Conservation (phyloP, 1,140 invertebrate species). For the Neodiprion fabricii region DNA sequence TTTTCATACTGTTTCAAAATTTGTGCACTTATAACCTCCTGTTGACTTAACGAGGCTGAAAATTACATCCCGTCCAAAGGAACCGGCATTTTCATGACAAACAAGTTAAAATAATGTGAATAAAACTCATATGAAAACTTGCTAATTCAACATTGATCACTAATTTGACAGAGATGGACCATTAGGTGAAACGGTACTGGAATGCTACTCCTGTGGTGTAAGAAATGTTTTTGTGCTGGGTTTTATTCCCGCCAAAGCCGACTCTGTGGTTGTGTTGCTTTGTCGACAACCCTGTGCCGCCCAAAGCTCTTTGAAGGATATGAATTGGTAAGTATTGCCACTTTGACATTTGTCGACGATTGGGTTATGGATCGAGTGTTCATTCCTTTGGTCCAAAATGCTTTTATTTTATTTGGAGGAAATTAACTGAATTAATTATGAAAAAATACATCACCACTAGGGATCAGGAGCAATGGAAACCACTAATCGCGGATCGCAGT, state of each 20-base stretch:
- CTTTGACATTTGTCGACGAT: neutral
- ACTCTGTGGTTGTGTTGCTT: conserved; percentile 97
- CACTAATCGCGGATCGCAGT: conserved; percentile 93
- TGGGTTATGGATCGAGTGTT: no score
- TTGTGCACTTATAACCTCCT: no score
- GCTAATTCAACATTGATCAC: neutral
- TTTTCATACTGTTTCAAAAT: no score
- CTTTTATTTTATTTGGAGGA: conserved; percentile 7
- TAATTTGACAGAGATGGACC: conserved; percentile 82
- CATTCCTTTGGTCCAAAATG: no score
- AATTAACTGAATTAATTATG: conserved; percentile 32
- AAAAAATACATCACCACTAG: conserved; percentile 35
- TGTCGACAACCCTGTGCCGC: conserved; percentile 98
- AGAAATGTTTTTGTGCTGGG: conserved; percentile 98
- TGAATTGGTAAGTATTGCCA: conserved; percentile 82
- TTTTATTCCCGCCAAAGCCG: conserved; percentile 98
- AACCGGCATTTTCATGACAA: no score
- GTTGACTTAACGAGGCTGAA: no score
- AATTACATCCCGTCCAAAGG: no score
- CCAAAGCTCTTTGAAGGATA: conserved; percentile 95
- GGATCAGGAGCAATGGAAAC: conserved; percentile 99
- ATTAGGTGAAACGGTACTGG: conserved; percentile 95
- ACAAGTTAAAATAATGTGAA: no score
- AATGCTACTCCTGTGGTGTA: conserved; percentile 98
- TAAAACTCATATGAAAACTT: no score